Base-by-base conservation (phyloP, 30 jellyfish, hydroid and myxozoan genomes). In the Aurelia aurita region DNA sequence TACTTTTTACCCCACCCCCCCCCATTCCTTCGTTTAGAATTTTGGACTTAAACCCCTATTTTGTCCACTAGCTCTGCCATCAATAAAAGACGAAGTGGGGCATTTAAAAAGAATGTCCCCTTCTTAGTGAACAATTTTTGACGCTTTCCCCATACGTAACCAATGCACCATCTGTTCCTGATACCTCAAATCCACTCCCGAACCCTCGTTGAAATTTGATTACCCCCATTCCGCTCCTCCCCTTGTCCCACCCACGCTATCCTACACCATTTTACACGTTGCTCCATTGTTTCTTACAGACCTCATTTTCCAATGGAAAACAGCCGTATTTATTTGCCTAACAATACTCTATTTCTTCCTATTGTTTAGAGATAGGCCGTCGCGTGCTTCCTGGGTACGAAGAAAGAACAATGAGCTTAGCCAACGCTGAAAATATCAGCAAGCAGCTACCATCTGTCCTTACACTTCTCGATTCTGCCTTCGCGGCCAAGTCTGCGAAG, bases 301-400 rank as follows among this genome's bases (percentile, higher is more conserved):
- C 59, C 59, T 43, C 55, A n/a, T 82, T 77, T 82, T 82, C 91
- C 59, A 85, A 74, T 19, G 60, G 82, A 83, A 70, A 53, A 58
- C 81, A 53, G 46, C 85, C 81, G 70, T 16, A 16, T 34, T 57
- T 43, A 68, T 83, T 71, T 69, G 70, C 77, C 82, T 58, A 82
- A 69, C 81, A 66, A 67, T 69, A 46, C 83, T 47, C 67, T 83
- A 35, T 71, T 83, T 83, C 74, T 70, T 53, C 53, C 64, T 49
- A 70, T 80, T 80, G 76, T 60, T 45, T 44, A 78, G 77, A 51
- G 84, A 35, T 70, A 57, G 74, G 82, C 84, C 34, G 93, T 83
- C 93, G 93, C 93, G 93, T 83, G 93, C 93, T 83, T 83, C 93
- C 93, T 83, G 93, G 85, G 87, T 32, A 68, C 88, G 70, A 58